Percentiles rank a stretch among this genome's conserved stretches.
Evolutionary conservation across 2,113 vertebrate species (phyloP).

Genomic region (Mobula birostris): DNA sequence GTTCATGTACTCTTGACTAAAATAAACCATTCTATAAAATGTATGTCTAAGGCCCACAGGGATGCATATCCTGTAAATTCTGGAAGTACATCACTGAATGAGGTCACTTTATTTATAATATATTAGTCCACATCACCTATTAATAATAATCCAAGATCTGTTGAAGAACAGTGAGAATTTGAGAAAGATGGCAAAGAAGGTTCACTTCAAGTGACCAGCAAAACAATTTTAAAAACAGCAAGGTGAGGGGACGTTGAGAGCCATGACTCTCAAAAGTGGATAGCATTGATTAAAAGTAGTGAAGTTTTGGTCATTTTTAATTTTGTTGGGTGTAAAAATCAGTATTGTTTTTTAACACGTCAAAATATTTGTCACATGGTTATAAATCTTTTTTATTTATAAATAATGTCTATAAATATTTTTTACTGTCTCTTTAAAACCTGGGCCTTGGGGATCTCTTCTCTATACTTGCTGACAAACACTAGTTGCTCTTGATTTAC

Average conservation of each 20-base stretch:
- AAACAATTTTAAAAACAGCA: no score
- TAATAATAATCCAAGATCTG: not conserved
- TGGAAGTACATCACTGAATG: not conserved
- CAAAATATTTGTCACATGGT: not conserved
- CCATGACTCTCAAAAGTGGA: not conserved
- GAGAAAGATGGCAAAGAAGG: not conserved
- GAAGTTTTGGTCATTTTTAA: not conserved
- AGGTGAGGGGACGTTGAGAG: no score
- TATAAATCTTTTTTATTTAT: not conserved
- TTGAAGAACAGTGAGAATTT: not conserved
- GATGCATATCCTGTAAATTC: not conserved
- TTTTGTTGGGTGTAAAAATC: slow-evolving; percentile 11
- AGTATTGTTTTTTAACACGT: not conserved
- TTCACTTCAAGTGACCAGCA: not conserved
- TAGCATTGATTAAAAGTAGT: not conserved
- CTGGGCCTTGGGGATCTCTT: not conserved
- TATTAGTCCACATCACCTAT: not conserved
- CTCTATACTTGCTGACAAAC: not conserved
- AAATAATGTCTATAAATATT: no score
- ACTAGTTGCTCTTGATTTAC: slow-evolving; percentile 22
- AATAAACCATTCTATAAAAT: not conserved
- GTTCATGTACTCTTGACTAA: not conserved
- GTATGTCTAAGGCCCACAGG: not conserved
- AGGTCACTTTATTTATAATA: not conserved
- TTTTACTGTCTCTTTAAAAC: not conserved